A percentile compares a stretch with the other conserved stretches of the same genome.
Conservation (phyloP, 2,797 vertebrate genomes). For the Borostomias antarcticus region DNA sequence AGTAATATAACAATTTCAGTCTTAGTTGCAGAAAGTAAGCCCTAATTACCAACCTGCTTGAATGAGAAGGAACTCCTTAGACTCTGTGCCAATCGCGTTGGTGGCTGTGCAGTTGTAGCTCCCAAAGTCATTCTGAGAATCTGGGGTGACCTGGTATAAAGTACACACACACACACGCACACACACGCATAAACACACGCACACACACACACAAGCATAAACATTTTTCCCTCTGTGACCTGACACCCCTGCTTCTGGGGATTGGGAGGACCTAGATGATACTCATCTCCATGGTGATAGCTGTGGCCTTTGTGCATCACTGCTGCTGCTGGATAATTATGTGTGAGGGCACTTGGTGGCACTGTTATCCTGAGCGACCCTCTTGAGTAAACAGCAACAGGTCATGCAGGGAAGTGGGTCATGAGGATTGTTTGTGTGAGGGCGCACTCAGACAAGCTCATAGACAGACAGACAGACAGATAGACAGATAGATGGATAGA, state of each 20-base stretch:
- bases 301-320: conserved; percentile 19
- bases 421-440: conserved; percentile 15
- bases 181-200: conserved; percentile 24
- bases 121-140: conserved; percentile 93
- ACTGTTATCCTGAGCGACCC: conserved; percentile 20
- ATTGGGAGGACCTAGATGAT: background rate
- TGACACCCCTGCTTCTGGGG: background rate
- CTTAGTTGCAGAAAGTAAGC: too few relatives aligned
- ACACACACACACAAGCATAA: conserved; percentile 12
- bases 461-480: too few relatives aligned
- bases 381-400: conserved; percentile 32
- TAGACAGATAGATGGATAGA: too few relatives aligned
- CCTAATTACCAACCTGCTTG: conserved; percentile 86
- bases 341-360: conserved; percentile 7
- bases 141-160: conserved; percentile 69
- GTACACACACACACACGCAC: conserved; percentile 17
- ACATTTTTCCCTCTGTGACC: conserved; percentile 15
- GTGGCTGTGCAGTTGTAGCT: conserved; percentile 97
- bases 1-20: too few relatives aligned
- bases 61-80: conserved; percentile 94
- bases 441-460: background rate
- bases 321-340: conserved; percentile 37
- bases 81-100: conserved; percentile 90
- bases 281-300: background rate
- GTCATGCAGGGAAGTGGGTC: conserved; percentile 16